Base-by-base conservation (phyloP, 1,140 invertebrate genomes). In the Drosophila novamexicana region DNA sequence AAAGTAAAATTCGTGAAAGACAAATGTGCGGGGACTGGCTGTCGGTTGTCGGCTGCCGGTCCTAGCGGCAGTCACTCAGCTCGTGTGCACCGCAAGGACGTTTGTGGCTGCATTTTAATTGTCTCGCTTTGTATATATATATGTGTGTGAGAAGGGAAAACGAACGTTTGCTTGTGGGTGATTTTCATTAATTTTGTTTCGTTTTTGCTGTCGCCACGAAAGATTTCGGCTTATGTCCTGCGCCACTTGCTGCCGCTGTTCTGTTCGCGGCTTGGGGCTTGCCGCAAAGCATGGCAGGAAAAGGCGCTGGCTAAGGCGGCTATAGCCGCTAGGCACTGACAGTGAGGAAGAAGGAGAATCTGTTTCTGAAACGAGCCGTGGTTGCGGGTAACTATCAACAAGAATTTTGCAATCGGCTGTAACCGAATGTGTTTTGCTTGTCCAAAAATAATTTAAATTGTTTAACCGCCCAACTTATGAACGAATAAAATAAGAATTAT, bases 121-220 rank as follows among this genome's bases (percentile, higher is more conserved):
- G 79, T 89, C 69, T 89, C 64, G 71, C 65, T 77, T 59, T 85
- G 63, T 66, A 37, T 29, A 29, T 29, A 29, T 29, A 29, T 29
- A 36, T 56, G 49, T 58, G 18, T 62, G 42, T 59, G 12, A 9
- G 12, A 7, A 1, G 47, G 29, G 14, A 0, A 7, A 42, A 32
- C 53, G 5, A 7, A 2, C 50, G 14, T 57, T 4, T 49, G 32
- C 9, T 72, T 64, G 69, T 74, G 76, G 71, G 69, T 79, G 83
- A 88, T 84, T 88, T 88, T 89, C 84, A 88, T 89, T 88, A 89
- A 88, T 88, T 89, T 80, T 89, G 75, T 67, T 89, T 79, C 77
- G 80, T 79, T 82, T 88, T 82, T 89, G 72, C 82, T 75, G 63
- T 70, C 79, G 75, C 78, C 39, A 78, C 76, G 58, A 49, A 81